phyloP scores from a whole-genome alignment of 2,888 invertebrate species.

The Piscicola geometra region DNA sequence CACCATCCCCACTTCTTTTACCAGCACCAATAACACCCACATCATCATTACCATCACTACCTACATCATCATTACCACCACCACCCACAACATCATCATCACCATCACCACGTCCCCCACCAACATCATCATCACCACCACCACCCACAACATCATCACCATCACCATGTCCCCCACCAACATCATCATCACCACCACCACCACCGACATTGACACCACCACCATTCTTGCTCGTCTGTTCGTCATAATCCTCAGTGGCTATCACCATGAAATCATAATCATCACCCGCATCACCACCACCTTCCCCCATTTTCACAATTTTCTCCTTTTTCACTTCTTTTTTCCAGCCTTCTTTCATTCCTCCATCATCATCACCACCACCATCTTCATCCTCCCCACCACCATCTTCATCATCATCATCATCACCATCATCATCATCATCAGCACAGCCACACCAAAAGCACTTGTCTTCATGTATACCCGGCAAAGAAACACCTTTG shows the following conservation, averaged over 20 bases:
- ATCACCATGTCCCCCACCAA: constrained; percentile 12
- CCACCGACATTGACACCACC: not conserved
- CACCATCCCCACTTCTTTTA: too few species aligned
- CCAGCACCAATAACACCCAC: not conserved
- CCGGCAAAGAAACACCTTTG: constrained; percentile 5
- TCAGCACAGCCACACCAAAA: constrained; percentile 10
- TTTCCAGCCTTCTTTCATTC: not conserved
- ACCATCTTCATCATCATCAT: not conserved
- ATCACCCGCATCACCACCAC: not conserved
- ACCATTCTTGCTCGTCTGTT: not conserved
- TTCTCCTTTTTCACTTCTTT: not conserved
- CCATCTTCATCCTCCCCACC: not conserved
- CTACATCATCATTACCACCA: not conserved
- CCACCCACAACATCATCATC: not conserved
- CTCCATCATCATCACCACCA: not conserved
- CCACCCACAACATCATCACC: not conserved
- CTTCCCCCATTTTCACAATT: too few species aligned
- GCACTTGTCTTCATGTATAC: constrained; percentile 1
- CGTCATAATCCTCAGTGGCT: not conserved
- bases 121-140: not conserved
- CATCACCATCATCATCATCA: not conserved
- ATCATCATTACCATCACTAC: not conserved
- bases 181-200: constrained; percentile 3
- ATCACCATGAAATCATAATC: not conserved
- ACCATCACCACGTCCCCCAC: not conserved